Percentiles rank a stretch among this genome's conserved stretches.
Conservation (phyloP, 2,888 invertebrate species). For the Endomychus coccineus region DNA sequence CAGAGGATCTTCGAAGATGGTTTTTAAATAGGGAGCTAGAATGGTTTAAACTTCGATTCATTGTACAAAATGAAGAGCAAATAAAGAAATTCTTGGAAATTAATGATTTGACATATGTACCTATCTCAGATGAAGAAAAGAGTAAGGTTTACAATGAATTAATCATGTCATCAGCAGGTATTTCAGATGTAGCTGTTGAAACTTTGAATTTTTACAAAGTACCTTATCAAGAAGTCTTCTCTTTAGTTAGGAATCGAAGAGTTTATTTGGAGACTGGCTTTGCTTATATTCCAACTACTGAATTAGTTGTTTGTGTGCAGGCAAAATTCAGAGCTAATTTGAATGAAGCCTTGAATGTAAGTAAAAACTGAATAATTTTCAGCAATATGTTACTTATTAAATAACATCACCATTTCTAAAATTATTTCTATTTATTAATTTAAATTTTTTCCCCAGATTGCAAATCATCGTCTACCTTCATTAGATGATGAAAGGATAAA, state of each 20-base stretch:
- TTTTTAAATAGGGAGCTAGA: constrained; percentile 84
- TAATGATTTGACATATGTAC: constrained; percentile 60
- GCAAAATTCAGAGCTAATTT: constrained; percentile 67
- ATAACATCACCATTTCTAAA: background rate
- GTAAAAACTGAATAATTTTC: too few relatives aligned
- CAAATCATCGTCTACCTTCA: constrained; percentile 60
- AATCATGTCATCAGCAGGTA: constrained; percentile 51
- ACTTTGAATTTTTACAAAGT: constrained; percentile 59
- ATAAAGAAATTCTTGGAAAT: constrained; percentile 59
- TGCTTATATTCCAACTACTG: constrained; percentile 80
- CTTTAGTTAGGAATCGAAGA: constrained; percentile 70
- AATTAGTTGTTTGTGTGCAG: constrained; percentile 76
- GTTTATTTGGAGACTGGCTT: constrained; percentile 74
- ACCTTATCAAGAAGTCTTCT: constrained; percentile 77
- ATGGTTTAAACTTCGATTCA: constrained; percentile 74
- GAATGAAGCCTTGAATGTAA: constrained; percentile 60
- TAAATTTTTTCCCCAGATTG: constrained; percentile 43
- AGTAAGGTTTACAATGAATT: constrained; percentile 53
- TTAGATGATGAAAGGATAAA: constrained; percentile 79
- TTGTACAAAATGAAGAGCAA: constrained; percentile 53
- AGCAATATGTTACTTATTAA: constrained; percentile 3
- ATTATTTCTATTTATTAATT: constrained; percentile 12
- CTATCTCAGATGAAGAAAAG: constrained; percentile 63
- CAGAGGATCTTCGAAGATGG: constrained; percentile 81
- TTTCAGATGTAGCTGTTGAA: constrained; percentile 52